These are phyloP conservation scores for Holacanthus passer DNA, from an alignment of 2,113 vertebrate species.

Conservation along the genomic window DNA sequence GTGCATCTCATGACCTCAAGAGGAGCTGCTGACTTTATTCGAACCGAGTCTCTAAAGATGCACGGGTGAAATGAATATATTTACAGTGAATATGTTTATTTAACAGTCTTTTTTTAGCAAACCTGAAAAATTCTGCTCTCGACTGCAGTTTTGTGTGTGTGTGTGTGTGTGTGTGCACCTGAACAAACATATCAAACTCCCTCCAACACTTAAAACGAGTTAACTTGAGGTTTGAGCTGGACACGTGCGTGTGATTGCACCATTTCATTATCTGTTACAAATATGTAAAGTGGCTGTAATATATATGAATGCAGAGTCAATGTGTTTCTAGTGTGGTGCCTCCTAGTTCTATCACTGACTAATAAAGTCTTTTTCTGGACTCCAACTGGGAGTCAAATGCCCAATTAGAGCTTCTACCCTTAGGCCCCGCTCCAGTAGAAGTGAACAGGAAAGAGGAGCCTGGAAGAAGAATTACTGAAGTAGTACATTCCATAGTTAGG, in stretches of 20 bases:
- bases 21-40: slow-evolving; percentile 48
- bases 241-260: not conserved
- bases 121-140: not conserved
- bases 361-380: slow-evolving; percentile 37
- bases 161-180: not conserved
- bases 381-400: slow-evolving; percentile 44
- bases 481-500: slow-evolving; percentile 30
- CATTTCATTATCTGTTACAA: not conserved
- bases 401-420: slow-evolving; percentile 58
- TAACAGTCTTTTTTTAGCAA: not conserved
- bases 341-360: slow-evolving; percentile 39
- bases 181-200: slow-evolving; percentile 1
- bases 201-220: not conserved
- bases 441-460: slow-evolving; percentile 31
- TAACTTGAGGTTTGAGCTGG: not conserved
- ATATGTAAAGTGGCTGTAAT: not conserved
- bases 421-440: slow-evolving; percentile 43
- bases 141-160: not conserved
- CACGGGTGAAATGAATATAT: slow-evolving; percentile 17
- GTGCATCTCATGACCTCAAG: slow-evolving; percentile 53
- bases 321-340: not conserved
- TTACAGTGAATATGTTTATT: slow-evolving; percentile 39
- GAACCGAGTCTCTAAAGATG: slow-evolving; percentile 27
- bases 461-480: slow-evolving; percentile 22
- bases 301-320: slow-evolving; percentile 18